phyloP scores from a whole-genome alignment of 53 echinoderm and acorn worm genomes.

The Luidia sarsii region DNA sequence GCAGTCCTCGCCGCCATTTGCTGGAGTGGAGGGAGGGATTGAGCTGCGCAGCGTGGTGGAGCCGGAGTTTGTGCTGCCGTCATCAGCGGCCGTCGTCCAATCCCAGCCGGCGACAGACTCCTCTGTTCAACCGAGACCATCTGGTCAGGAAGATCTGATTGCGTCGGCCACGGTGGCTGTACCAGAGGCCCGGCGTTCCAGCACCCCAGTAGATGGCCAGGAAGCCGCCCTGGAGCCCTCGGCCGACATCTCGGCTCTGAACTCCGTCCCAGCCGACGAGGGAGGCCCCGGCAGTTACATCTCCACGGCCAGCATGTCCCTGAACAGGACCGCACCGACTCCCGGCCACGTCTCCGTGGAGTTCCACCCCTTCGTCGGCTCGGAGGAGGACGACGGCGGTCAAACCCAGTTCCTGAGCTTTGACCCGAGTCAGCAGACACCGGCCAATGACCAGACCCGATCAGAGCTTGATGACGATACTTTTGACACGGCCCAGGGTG shows the following conservation, averaged over 20 bases:
- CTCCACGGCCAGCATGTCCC: constrained; percentile 29
- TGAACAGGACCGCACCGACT: neutral
- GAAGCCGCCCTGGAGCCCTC: constrained; percentile 8
- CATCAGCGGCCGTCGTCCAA: neutral
- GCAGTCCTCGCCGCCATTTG: neutral
- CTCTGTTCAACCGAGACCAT: neutral
- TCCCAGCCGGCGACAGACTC: neutral
- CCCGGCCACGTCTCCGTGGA: constrained; percentile 1
- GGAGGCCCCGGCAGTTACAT: constrained; percentile 14
- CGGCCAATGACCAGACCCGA: neutral
- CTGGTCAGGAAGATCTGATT: neutral
- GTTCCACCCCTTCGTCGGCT: constrained; percentile 14
- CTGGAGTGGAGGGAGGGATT: neutral
- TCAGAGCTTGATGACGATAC: neutral
- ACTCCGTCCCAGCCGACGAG: neutral
- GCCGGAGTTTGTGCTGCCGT: neutral
- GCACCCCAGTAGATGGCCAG: constrained; percentile 19
- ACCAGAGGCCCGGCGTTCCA: neutral
- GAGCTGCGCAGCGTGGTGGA: neutral
- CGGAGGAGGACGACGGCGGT: neutral
- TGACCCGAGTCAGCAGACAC: constrained; percentile 11
- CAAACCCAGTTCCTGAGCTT: constrained; percentile 6
- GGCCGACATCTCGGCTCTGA: neutral
- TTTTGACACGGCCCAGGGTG: constrained; percentile 6
- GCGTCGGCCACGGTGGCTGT: neutral